Percentiles rank a stretch among this genome's conserved stretches.
phyloP scores from a whole-genome alignment of 1,140 invertebrate genomes.

The Hetaerina americana region DNA sequence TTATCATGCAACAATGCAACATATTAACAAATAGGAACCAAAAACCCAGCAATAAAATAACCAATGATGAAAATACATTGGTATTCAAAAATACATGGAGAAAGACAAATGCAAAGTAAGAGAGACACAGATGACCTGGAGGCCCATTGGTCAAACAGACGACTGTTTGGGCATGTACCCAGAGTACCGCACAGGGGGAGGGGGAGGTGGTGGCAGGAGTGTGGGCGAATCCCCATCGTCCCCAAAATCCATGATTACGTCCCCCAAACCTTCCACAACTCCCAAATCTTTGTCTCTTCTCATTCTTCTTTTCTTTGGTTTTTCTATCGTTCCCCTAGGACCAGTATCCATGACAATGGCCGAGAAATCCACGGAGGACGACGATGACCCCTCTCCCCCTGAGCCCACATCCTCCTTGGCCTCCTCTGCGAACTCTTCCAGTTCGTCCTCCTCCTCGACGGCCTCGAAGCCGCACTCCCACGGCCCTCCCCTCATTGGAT shows the following conservation, averaged over 20 bases:
- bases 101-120: not conserved
- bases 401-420: not conserved
- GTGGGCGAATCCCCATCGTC: not conserved
- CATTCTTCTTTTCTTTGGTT: not conserved
- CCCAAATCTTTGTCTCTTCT: not conserved
- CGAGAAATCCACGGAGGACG: not conserved
- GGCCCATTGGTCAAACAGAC: constrained; percentile 7
- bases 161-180: constrained; percentile 11
- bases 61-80: not conserved
- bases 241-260: constrained; percentile 2
- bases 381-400: not conserved
- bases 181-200: not conserved
- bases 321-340: not conserved
- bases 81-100: not conserved
- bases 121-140: not conserved
- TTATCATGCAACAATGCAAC: no score
- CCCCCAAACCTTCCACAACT: not conserved
- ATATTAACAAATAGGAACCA: not conserved
- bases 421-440: not conserved
- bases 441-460: not conserved
- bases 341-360: not conserved
- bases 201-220: constrained; percentile 4
- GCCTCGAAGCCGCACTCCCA: not conserved
- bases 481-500: not conserved
- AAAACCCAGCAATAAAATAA: not conserved